Evolutionary conservation across 2,888 invertebrate genomes (phyloP).

Genomic region (Caradrina kadenii): DNA sequence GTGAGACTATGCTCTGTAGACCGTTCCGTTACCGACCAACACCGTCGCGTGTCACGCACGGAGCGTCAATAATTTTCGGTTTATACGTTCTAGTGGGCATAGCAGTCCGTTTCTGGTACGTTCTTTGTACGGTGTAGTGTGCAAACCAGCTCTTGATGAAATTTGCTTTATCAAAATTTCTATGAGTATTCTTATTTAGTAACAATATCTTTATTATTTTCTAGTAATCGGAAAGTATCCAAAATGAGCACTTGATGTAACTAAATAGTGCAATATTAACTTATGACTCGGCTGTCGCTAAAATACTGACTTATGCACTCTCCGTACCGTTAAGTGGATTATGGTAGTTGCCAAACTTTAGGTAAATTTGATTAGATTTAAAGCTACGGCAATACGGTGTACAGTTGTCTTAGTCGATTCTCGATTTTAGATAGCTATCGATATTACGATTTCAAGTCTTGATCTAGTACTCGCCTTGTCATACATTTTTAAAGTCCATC

Average conservation of each 20-base stretch:
- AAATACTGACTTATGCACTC: conserved; percentile 71
- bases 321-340: conserved; percentile 67
- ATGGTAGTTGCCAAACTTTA: conserved; percentile 65
- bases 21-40: too few relatives aligned
- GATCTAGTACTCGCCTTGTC: conserved; percentile 67
- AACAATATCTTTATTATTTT: neutral
- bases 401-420: conserved; percentile 45
- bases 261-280: conserved; percentile 72
- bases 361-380: conserved; percentile 51
- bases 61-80: too few relatives aligned
- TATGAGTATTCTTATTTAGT: conserved; percentile 4
- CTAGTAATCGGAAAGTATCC: conserved; percentile 49
- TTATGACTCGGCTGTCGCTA: conserved; percentile 72
- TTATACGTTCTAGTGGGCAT: too few relatives aligned
- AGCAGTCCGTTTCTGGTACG: too few relatives aligned
- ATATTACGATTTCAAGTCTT: conserved; percentile 56
- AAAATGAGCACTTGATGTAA: conserved; percentile 59
- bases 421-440: conserved; percentile 40
- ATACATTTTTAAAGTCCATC: conserved; percentile 56
- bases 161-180: conserved; percentile 1
- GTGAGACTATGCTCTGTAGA: too few relatives aligned
- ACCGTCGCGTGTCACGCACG: too few relatives aligned
- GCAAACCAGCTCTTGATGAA: conserved; percentile 5
- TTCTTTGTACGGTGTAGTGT: too few relatives aligned
- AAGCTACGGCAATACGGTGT: conserved; percentile 40